A percentile compares a stretch with the other conserved stretches of the same genome.
Conservation (phyloP, 2,113 vertebrate species). For the Rafetus swinhoei region DNA sequence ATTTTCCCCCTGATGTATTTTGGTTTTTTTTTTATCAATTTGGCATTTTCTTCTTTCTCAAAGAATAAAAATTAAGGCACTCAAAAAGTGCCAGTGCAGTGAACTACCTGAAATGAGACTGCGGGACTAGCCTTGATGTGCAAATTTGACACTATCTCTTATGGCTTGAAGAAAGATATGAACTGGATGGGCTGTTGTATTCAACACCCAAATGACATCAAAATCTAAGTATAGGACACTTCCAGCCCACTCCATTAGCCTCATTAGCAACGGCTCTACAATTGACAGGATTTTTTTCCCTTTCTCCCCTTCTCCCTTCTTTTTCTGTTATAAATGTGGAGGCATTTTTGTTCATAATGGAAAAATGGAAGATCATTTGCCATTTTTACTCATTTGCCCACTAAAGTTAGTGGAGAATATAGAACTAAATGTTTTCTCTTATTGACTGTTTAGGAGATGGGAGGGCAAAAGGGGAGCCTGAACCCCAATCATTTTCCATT, state of each 20-base stretch:
- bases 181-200: no score
- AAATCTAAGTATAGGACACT: no score
- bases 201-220: no score
- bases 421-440: not conserved
- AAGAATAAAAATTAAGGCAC: constrained; percentile 12
- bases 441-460: not conserved
- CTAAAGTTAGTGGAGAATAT: not conserved
- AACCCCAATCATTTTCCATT: not conserved
- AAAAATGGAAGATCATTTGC: not conserved
- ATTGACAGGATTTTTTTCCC: no score
- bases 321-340: no score
- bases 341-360: not conserved
- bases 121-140: no score
- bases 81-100: not conserved
- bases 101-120: rapidly evolving
- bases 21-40: constrained; percentile 72
- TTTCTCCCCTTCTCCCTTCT: no score
- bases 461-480: not conserved
- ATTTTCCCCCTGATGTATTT: constrained; percentile 69
- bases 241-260: no score
- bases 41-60: constrained; percentile 48
- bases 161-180: no score
- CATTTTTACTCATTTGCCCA: not conserved
- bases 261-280: no score
- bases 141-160: no score